A percentile compares a stretch with the other conserved stretches of the same genome.
Conservation (phyloP, 2,888 invertebrate genomes). For the Ischnus inquisitorius region DNA sequence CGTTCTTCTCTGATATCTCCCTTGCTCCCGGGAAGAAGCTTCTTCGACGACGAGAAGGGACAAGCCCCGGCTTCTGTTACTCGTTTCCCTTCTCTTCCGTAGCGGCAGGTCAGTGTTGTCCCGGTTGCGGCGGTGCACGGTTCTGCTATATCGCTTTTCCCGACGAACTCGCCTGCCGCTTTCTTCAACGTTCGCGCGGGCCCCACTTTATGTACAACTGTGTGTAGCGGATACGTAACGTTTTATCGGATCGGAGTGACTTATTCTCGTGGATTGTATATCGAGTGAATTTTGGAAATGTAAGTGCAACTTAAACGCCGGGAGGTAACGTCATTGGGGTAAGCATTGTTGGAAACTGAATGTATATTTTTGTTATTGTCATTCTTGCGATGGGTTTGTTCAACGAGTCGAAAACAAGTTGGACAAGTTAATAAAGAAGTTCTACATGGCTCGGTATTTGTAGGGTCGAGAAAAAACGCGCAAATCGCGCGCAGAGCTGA, state of each 20-base stretch:
- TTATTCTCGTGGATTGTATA: neutral
- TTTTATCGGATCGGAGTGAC: neutral
- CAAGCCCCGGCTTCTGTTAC: conserved; percentile 67
- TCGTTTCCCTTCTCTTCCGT: conserved; percentile 72
- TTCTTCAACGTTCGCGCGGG: neutral
- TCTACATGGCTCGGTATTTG: no score
- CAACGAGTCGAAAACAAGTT: no score
- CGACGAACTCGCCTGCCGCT: neutral
- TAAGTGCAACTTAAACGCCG: neutral
- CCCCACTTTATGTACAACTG: neutral
- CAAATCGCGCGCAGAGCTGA: no score
- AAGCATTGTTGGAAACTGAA: neutral
- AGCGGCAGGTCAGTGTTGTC: conserved; percentile 83
- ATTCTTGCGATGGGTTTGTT: no score
- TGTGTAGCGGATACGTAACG: neutral
- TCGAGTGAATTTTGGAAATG: neutral
- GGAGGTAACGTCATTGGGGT: neutral
- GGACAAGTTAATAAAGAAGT: no score
- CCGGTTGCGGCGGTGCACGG: conserved; percentile 75
- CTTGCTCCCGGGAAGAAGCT: neutral
- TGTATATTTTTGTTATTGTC: neutral
- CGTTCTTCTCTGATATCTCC: conserved; percentile 2
- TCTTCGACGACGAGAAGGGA: conserved; percentile 65
- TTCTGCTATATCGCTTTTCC: conserved; percentile 40
- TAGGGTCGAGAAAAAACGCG: no score